phyloP scores from a whole-genome alignment of 2,888 invertebrate species.

The Drosophila eohydei region DNA sequence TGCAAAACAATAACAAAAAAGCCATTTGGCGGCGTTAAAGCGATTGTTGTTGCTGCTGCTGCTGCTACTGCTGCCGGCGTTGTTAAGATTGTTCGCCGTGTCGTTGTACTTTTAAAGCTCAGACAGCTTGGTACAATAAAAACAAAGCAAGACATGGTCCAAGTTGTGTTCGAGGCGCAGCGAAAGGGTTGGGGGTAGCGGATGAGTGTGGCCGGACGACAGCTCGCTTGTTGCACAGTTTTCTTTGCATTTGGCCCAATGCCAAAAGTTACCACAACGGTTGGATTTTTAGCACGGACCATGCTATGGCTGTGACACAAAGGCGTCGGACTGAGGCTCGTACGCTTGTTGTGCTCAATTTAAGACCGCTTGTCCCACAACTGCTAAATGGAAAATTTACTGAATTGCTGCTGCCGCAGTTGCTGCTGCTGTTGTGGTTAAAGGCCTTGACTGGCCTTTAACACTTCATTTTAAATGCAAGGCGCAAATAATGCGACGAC shows the following conservation, averaged over 20 bases:
- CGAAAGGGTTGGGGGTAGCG: constrained; percentile 4
- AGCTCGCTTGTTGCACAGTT: constrained; percentile 40
- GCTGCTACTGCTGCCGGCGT: constrained; percentile 12
- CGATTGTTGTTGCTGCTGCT: constrained; percentile 25
- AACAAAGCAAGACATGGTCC: constrained; percentile 43
- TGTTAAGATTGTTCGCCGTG: constrained; percentile 45
- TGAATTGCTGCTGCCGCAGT: constrained; percentile 25
- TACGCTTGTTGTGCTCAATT: constrained; percentile 36
- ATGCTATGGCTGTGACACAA: constrained; percentile 58
- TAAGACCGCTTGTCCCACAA: constrained; percentile 31
- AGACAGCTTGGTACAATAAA: constrained; percentile 67
- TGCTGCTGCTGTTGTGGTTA: constrained; percentile 22
- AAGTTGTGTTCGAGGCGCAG: constrained; percentile 28
- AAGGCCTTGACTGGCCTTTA: constrained; percentile 42
- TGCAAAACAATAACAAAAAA: constrained; percentile 67
- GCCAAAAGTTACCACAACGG: constrained; percentile 56
- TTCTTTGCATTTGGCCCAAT: constrained; percentile 57
- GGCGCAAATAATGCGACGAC: constrained; percentile 34
- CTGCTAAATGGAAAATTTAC: constrained; percentile 58
- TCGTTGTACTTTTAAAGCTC: constrained; percentile 59
- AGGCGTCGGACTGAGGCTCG: constrained; percentile 41
- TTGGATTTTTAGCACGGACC: constrained; percentile 6
- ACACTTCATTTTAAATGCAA: constrained; percentile 29
- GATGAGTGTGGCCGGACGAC: not conserved
- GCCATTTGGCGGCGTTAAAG: constrained; percentile 49